Conservation (phyloP, 2,888 invertebrate species). For the Steinernema hermaphroditum region DNA sequence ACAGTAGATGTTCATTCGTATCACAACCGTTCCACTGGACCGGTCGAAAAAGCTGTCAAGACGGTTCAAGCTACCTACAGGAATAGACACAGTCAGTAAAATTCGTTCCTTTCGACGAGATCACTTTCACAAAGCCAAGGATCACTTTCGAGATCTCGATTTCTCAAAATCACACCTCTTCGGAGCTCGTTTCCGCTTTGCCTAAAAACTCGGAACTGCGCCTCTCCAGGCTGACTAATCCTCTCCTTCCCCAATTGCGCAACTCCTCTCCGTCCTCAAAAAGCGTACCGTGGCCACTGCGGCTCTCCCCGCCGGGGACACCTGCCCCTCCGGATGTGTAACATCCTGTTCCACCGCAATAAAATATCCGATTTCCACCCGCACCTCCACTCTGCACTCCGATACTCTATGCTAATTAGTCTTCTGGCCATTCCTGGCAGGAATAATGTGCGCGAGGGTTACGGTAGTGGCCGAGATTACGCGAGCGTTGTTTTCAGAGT, state of each 20-base stretch:
- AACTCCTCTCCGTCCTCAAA: slow-evolving; percentile 1
- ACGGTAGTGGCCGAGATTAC: too few species aligned
- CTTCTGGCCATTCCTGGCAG: neutral
- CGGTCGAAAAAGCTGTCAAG: too few species aligned
- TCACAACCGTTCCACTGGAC: too few species aligned
- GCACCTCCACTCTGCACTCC: neutral
- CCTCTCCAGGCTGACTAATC: neutral
- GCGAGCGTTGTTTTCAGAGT: too few species aligned
- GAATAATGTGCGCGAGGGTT: neutral
- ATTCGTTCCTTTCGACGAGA: too few species aligned
- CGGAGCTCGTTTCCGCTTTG: neutral
- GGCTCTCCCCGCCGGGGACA: neutral
- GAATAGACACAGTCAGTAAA: too few species aligned
- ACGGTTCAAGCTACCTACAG: too few species aligned
- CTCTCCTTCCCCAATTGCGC: neutral
- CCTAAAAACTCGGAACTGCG: neutral
- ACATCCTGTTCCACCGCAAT: neutral
- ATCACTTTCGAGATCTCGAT: too few species aligned
- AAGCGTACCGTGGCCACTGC: neutral
- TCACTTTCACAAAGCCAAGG: too few species aligned
- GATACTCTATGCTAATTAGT: neutral
- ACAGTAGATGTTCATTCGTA: too few species aligned
- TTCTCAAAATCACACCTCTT: neutral
- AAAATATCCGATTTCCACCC: neutral
- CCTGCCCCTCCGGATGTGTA: neutral